Percentiles rank a stretch among this genome's conserved stretches.
Evolutionary conservation across 2,888 invertebrate genomes (phyloP).

Genomic region (Xestia rhomboidea): DNA sequence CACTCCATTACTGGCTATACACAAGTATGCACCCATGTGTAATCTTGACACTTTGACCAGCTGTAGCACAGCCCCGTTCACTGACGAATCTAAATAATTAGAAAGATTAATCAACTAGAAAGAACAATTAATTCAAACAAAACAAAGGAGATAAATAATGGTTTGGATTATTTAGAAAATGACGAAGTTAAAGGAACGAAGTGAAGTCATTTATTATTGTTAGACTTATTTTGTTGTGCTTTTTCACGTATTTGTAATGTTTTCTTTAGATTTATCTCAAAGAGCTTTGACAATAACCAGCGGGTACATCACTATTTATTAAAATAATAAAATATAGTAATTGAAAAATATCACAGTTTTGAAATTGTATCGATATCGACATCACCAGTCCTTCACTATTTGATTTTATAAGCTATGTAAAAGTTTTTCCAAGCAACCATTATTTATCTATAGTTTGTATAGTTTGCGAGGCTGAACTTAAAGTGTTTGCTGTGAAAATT

Average conservation of each 20-base stretch:
- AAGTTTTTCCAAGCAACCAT: constrained; percentile 27
- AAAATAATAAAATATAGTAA: background rate
- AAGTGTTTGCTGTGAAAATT: constrained; percentile 25
- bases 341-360: background rate
- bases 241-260: background rate
- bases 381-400: background rate
- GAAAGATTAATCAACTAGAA: constrained; percentile 43
- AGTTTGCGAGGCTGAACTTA: constrained; percentile 14
- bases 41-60: constrained; percentile 92
- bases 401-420: constrained; percentile 2
- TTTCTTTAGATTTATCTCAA: background rate
- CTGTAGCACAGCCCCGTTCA: constrained; percentile 92
- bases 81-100: constrained; percentile 89
- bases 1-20: constrained; percentile 95
- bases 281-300: background rate
- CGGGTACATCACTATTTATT: background rate
- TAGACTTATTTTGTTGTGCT: background rate
- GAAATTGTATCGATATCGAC: constrained; percentile 4
- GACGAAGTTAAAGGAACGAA: constrained; percentile 36
- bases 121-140: constrained; percentile 37
- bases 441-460: constrained; percentile 35
- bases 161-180: constrained; percentile 44
- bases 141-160: constrained; percentile 39
- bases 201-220: constrained; percentile 35
- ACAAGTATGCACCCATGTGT: constrained; percentile 94